Conservation (phyloP, 2,888 invertebrate genomes). For the Clunio marinus region DNA sequence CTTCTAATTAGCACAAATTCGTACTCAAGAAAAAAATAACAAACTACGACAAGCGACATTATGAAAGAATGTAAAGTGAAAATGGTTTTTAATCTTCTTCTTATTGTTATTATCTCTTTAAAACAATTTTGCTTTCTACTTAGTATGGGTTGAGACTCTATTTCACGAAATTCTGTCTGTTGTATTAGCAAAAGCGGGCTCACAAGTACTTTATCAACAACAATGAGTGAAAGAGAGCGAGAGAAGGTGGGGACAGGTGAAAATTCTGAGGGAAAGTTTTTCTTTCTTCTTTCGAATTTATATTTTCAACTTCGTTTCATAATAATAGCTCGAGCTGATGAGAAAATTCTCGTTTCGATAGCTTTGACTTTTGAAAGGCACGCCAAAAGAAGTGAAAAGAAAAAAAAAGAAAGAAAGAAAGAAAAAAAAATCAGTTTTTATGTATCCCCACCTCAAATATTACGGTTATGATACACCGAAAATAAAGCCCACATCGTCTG, state of each 20-base stretch:
- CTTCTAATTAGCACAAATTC: slow-evolving; percentile 39
- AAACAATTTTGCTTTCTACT: slow-evolving; percentile 33
- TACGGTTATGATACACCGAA: slow-evolving; percentile 15
- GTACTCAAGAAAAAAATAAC: not conserved
- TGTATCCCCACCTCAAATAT: not conserved
- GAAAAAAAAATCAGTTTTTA: not conserved
- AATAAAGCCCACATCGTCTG: not conserved
- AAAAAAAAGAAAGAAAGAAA: not conserved
- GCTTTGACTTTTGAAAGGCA: not conserved
- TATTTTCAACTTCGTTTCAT: slow-evolving; percentile 15
- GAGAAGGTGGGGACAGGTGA: slow-evolving; percentile 32
- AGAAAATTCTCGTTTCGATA: slow-evolving; percentile 23
- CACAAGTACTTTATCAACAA: slow-evolving; percentile 11
- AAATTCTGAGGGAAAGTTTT: slow-evolving; percentile 39
- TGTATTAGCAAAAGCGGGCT: slow-evolving; percentile 26
- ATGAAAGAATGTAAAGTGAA: slow-evolving; percentile 39
- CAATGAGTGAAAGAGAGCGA: not conserved
- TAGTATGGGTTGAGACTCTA: slow-evolving; percentile 8
- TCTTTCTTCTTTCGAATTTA: not conserved
- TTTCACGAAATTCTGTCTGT: slow-evolving; percentile 14
- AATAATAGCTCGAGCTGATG: slow-evolving; percentile 22
- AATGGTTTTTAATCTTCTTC: slow-evolving; percentile 29
- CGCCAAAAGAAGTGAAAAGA: not conserved
- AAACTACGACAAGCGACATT: slow-evolving; percentile 5
- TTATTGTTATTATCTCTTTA: slow-evolving; percentile 22